phyloP scores from a whole-genome alignment of 2,888 invertebrate species.

The Lapara coniferarum region DNA sequence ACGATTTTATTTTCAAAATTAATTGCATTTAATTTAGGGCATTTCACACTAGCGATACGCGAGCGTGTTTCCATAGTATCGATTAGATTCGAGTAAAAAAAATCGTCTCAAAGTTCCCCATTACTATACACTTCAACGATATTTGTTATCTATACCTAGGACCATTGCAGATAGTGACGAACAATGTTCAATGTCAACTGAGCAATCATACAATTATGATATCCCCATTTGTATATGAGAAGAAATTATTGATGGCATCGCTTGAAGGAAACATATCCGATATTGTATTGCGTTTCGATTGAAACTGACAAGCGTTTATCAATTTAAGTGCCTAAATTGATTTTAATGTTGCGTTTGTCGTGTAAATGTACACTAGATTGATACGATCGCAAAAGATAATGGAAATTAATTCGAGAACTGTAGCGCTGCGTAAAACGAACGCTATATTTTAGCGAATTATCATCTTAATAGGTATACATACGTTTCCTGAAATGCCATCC shows the following conservation, averaged over 20 bases:
- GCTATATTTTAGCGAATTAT: no score
- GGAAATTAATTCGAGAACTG: no score
- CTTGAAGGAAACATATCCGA: constrained; percentile 9
- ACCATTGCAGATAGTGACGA: no score
- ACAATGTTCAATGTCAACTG: constrained; percentile 50
- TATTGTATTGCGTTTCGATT: constrained; percentile 21
- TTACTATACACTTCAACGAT: no score
- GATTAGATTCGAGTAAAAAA: background rate
- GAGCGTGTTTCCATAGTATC: background rate
- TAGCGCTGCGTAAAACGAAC: no score
- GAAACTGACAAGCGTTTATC: constrained; percentile 2
- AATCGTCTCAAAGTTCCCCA: background rate
- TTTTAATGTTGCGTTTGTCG: background rate
- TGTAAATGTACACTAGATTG: background rate
- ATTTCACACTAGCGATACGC: background rate
- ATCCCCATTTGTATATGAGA: constrained; percentile 38
- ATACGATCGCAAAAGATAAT: no score
- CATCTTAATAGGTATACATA: no score
- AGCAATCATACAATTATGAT: constrained; percentile 58
- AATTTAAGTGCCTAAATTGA: constrained; percentile 10
- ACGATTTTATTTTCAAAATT: background rate
- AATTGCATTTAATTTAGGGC: background rate
- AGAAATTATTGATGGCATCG: constrained; percentile 34
- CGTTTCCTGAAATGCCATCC: no score
- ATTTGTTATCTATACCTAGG: no score